Evolutionary conservation across 2,113 vertebrate genomes (phyloP), one percentile per base, ranked within the genome.

Genomic region (Narcine bancroftii): DNA sequence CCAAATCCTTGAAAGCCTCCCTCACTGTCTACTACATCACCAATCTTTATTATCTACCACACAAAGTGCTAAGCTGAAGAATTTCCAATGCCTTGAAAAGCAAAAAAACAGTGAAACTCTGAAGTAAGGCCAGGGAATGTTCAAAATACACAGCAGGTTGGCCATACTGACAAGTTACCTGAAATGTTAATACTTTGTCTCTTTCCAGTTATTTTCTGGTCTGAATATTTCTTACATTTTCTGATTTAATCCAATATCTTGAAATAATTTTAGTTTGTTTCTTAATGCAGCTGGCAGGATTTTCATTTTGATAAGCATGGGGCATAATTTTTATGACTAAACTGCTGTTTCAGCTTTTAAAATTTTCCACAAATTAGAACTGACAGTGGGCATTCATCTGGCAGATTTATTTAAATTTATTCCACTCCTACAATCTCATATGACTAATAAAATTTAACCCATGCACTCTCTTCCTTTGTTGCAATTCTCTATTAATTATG

Each of bases 391-490:
- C 56, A 65, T 39, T 66, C 15, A 26, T 24, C 66, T 65, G 60
- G 7, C n/a, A 65, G 56, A 89, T 6, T 66, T 89, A 66, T 89
- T 66, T 89, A 89, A 60, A 87, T 53, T 19, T 60, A 7, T 63
- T 29, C 53, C 15, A 26, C 56, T 65, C 50, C 79, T n/a, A 56
- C 79, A n/a, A 85, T 33, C 79, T 85, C 17, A n/a, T 89, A 29
- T 89, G 87, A 89, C 87, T 85, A 83, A 33, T 53, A 56, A 42
- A 39, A n/a, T 63, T 89, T 65, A 60, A 65, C 60, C 56, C 85
- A 63, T 63, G 36, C 36, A 65, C 33, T 60, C 9, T 21, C 85
- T 63, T 63, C 11, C 50, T 13, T 56, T 85, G 10, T 29, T 39
- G 50, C 26, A 21, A 42, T 47, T 47, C 42, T 45, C 21, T 10